Evolutionary conservation across 2,888 invertebrate genomes (phyloP), one percentile per base, ranked within the genome.

Genomic region (Diarsia brunnea): DNA sequence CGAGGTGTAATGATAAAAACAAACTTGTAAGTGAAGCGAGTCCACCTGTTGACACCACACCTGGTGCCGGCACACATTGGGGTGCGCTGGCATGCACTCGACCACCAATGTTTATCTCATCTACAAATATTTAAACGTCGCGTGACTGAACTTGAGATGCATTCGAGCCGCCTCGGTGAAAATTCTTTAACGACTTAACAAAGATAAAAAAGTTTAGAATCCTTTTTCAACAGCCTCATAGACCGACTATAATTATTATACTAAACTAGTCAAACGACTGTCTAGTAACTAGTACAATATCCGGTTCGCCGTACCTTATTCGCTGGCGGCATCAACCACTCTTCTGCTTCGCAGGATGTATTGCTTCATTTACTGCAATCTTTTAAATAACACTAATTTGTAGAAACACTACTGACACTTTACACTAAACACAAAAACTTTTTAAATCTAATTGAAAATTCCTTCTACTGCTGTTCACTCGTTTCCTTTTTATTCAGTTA

Each of bases 221-320:
- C 87, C 89, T 91, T 91, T 89, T 88, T 91, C 84, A 85, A 89
- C 90, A 91, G 87, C 87, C 87, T 87, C 78, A 71, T 81, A 89
- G 81, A 87, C 79, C 63, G 55, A 85, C 87, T 90, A 90, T 92
- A 92, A 92, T 92, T 92, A 92, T 91, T 82, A 82, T 75, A 91
- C 87, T 86, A 91, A 94, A 95, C 95, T 93, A 94, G 95, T 95
- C 93, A 86, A 91, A 90, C 95, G 81, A 93, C 92, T 93, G 91
- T 92, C 90, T 92, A 89, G 89, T 89, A 85, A 89, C 92, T 92
- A 92, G 93, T 93, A 93, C 89, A 91, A 94, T 94, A 95, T 95
- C 95, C 95, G 95, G 95, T 96, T 96, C 94, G 88, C 87, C 93
- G 92, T 96, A 96, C 96, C 96, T 96, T 95, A 93, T 93, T 93